Evolutionary conservation across 1,140 invertebrate genomes (phyloP).

Genomic region (Pomacea maculata): DNA sequence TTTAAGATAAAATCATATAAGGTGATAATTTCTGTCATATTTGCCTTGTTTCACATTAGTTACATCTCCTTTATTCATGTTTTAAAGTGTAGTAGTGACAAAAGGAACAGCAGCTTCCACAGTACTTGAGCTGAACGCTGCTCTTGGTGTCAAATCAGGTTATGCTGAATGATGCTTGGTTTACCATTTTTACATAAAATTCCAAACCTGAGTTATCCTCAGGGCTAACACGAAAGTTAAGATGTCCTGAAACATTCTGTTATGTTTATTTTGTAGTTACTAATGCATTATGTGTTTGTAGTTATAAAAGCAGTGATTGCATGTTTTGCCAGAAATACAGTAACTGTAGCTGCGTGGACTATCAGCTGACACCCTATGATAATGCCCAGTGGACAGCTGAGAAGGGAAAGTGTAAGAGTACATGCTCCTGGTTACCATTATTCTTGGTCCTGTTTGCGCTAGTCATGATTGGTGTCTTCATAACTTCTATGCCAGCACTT

Average conservation of each 20-base stretch:
- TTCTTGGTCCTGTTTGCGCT: conserved; percentile 51
- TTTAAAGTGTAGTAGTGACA: too few relatives aligned
- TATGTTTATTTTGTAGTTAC: background rate
- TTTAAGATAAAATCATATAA: too few relatives aligned
- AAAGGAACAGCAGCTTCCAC: too few relatives aligned
- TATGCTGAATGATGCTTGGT: too few relatives aligned
- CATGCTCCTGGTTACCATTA: conserved; percentile 45
- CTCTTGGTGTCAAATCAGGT: too few relatives aligned
- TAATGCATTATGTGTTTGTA: background rate
- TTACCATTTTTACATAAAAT: too few relatives aligned
- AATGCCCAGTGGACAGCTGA: conserved; percentile 33
- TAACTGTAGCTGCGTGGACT: conserved; percentile 52
- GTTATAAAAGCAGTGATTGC: background rate
- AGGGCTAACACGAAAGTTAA: background rate
- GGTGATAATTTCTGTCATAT: too few relatives aligned
- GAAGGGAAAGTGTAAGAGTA: conserved; percentile 46
- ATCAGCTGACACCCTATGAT: conserved; percentile 29
- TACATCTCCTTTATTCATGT: too few relatives aligned
- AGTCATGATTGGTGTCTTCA: conserved; percentile 50
- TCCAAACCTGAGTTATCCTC: too few relatives aligned
- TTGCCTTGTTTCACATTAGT: too few relatives aligned
- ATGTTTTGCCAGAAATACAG: conserved; percentile 43
- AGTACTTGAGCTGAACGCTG: too few relatives aligned
- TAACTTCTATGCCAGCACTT: conserved; percentile 55
- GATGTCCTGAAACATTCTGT: background rate